These are phyloP conservation scores for Sycobia sp. DNA, from an alignment of 1,140 invertebrate species.

Conservation along the genomic window DNA sequence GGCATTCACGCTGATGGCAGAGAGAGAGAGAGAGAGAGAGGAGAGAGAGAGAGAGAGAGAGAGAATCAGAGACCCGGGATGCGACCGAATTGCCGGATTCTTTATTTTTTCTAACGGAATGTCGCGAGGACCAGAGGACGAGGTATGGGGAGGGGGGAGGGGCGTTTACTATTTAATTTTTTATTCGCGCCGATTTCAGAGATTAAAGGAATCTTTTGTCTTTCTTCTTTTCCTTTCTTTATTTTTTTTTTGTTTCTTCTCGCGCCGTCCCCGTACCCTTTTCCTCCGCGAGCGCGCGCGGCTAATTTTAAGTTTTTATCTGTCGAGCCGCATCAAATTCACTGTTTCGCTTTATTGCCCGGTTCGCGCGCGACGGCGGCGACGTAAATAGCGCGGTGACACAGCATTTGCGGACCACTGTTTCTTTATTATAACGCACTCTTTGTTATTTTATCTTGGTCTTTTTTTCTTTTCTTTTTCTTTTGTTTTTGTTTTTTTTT, in stretches of 20 bases:
- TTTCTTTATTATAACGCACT: no score
- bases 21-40: neutral
- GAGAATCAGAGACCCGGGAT: neutral
- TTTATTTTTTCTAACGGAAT: constrained; percentile 30
- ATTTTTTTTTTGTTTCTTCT: neutral
- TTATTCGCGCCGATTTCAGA: constrained; percentile 26
- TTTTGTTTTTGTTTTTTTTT: no score
- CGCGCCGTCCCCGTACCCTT: no score
- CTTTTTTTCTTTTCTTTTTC: neutral
- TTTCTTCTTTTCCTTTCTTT: neutral
- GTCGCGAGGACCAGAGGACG: no score
- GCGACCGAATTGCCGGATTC: constrained; percentile 8
- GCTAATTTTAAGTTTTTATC: no score
- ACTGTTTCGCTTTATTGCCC: no score
- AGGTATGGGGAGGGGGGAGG: neutral
- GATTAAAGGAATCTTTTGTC: constrained; percentile 9
- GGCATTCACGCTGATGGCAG: neutral
- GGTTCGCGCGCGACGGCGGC: no score
- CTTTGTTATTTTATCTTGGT: neutral
- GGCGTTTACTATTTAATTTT: constrained; percentile 28
- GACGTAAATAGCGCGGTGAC: no score
- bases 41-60: neutral
- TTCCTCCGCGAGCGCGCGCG: no score
- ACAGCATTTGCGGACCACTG: no score
- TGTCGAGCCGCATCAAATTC: no score